A percentile compares a stretch with the other conserved stretches of the same genome.
Conservation (phyloP, 1,140 invertebrate genomes). For the Drosophila mauritiana region DNA sequence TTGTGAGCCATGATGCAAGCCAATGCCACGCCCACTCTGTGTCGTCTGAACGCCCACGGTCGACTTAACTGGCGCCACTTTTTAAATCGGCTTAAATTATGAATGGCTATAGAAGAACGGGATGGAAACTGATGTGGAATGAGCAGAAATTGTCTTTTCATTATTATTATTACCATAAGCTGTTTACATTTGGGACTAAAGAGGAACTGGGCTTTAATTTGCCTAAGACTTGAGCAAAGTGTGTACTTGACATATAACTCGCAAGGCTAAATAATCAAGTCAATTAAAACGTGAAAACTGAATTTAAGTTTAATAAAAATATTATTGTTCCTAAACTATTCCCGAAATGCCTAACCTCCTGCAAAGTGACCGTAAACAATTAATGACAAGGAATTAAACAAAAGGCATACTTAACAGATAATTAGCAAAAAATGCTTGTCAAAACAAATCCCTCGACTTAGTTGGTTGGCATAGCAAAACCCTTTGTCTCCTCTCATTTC, state of each 20-base stretch:
- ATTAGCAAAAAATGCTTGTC: background rate
- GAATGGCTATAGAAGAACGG: constrained; percentile 16
- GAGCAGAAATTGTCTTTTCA: constrained; percentile 48
- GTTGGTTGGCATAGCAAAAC: background rate
- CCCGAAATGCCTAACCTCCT: background rate
- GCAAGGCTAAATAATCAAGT: background rate
- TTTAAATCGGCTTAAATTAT: constrained; percentile 59
- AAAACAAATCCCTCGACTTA: background rate
- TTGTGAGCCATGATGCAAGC: constrained; percentile 34
- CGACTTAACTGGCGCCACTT: constrained; percentile 49
- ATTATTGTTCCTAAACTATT: background rate
- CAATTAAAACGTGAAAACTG: too few relatives aligned
- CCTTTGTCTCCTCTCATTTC: too few relatives aligned
- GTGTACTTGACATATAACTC: background rate
- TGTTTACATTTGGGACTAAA: constrained; percentile 55
- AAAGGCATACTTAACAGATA: background rate
- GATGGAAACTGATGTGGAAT: constrained; percentile 42
- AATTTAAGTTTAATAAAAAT: background rate
- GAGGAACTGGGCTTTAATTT: constrained; percentile 18
- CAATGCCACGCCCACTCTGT: constrained; percentile 33
- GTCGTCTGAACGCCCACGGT: constrained; percentile 16
- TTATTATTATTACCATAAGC: constrained; percentile 72
- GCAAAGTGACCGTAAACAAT: background rate
- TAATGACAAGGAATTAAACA: background rate
- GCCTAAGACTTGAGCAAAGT: constrained; percentile 7